Evolutionary conservation across 2,888 invertebrate genomes (phyloP).

Genomic region (Cephus runcator): DNA sequence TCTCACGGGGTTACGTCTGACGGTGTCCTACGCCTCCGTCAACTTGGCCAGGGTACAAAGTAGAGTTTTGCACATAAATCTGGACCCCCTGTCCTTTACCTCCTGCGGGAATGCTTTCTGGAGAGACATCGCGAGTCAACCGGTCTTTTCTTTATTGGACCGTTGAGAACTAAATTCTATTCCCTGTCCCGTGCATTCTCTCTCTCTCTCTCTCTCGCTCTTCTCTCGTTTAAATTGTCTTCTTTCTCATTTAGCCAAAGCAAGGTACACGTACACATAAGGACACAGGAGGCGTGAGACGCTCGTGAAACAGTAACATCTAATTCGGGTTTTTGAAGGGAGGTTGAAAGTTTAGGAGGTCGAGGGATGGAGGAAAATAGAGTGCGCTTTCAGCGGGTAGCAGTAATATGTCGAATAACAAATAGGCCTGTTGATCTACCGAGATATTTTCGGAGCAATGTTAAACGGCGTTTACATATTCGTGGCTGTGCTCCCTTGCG

Average conservation of each 20-base stretch:
- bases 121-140: conserved; percentile 53
- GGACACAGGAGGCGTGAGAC: background rate
- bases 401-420: conserved; percentile 26
- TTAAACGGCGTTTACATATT: conserved; percentile 27
- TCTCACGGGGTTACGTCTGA: conserved; percentile 16
- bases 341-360: background rate
- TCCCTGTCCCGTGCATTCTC: background rate
- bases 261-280: background rate
- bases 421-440: conserved; percentile 28
- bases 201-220: background rate
- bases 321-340: background rate
- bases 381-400: background rate
- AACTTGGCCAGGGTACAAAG: conserved; percentile 45
- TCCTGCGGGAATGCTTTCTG: conserved; percentile 54
- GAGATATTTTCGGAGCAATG: conserved; percentile 32
- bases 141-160: conserved; percentile 61
- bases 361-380: background rate
- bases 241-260: conserved; percentile 22
- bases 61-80: conserved; percentile 65
- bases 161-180: conserved; percentile 45
- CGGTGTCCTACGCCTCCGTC: conserved; percentile 55
- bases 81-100: conserved; percentile 40
- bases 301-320: background rate
- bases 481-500: conserved; percentile 17
- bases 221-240: conserved; percentile 39